Evolutionary conservation across 2,113 vertebrate species (phyloP).

Genomic region (Dolichallabes microphthalmus): DNA sequence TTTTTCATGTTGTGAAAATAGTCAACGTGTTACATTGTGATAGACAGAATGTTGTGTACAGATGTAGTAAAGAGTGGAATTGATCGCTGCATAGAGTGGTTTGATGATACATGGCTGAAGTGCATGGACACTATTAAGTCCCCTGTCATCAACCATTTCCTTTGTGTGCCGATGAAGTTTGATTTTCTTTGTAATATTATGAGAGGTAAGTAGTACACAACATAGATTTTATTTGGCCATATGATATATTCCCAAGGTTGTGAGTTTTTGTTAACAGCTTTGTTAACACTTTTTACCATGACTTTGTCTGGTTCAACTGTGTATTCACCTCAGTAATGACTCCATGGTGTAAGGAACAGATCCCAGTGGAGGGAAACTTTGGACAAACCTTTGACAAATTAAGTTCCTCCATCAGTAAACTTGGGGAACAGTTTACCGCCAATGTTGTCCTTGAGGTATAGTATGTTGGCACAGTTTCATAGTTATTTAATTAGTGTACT

Average conservation of each 20-base stretch:
- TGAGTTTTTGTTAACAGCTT: neutral
- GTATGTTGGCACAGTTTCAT: neutral
- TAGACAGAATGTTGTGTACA: constrained; percentile 51
- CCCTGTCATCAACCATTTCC: constrained; percentile 78
- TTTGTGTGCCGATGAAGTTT: constrained; percentile 89
- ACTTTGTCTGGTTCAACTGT: neutral
- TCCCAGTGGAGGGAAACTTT: constrained; percentile 89
- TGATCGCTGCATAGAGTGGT: constrained; percentile 75
- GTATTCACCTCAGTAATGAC: constrained; percentile 69
- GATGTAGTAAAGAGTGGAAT: constrained; percentile 73
- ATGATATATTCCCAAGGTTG: neutral
- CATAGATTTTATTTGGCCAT: neutral
- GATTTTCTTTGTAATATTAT: constrained; percentile 77
- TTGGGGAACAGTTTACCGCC: constrained; percentile 75
- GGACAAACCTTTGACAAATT: constrained; percentile 80
- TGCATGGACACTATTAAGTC: constrained; percentile 61
- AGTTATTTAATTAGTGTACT: neutral
- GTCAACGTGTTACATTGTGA: neutral
- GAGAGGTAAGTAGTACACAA: constrained; percentile 61
- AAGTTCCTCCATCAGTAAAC: constrained; percentile 68
- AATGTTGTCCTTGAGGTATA: constrained; percentile 69
- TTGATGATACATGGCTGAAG: constrained; percentile 53
- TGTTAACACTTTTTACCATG: neutral
- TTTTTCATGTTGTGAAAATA: neutral
- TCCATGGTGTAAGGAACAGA: constrained; percentile 73